Percentiles rank a stretch among this genome's conserved stretches.
These are phyloP conservation scores for Kryptolebias marmoratus DNA, from an alignment of 2,113 vertebrate species.

Conservation along the genomic window DNA sequence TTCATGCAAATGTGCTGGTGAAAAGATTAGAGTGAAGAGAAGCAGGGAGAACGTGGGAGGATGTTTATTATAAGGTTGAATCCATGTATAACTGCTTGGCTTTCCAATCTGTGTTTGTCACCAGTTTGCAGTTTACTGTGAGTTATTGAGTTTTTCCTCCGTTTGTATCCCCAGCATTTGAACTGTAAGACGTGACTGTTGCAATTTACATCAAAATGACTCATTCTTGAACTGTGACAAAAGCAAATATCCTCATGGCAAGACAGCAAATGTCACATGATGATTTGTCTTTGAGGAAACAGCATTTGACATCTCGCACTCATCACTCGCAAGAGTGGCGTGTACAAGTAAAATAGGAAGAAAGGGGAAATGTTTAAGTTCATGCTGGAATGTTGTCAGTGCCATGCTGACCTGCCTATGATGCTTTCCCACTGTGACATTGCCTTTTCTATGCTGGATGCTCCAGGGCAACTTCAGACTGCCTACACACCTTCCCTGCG, in stretches of 20 bases:
- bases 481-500: slow-evolving; percentile 24
- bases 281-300: slow-evolving; percentile 13
- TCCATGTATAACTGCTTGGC: slow-evolving; percentile 53
- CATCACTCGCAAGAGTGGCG: slow-evolving; percentile 13
- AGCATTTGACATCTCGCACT: slow-evolving; percentile 18
- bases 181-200: slow-evolving; percentile 41
- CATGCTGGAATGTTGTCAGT: slow-evolving; percentile 9
- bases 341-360: slow-evolving; percentile 18
- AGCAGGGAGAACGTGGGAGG: slow-evolving; percentile 17
- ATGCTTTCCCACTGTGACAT: slow-evolving; percentile 16
- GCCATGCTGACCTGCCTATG: slow-evolving; percentile 10
- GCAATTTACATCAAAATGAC: slow-evolving; percentile 33
- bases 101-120: slow-evolving; percentile 24
- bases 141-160: slow-evolving; percentile 30
- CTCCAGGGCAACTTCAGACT: slow-evolving; percentile 39
- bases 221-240: slow-evolving; percentile 28
- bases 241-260: slow-evolving; percentile 25
- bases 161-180: slow-evolving; percentile 44
- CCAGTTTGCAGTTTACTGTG: slow-evolving; percentile 32
- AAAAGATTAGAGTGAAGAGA: slow-evolving; percentile 33
- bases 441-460: slow-evolving; percentile 12
- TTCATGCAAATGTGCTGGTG: slow-evolving; percentile 22
- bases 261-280: slow-evolving; percentile 15
- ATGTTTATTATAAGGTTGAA: slow-evolving; percentile 52
- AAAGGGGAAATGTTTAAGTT: slow-evolving; percentile 15